A percentile compares a stretch with the other conserved stretches of the same genome.
These are phyloP conservation scores for Asbolus verrucosus DNA, from an alignment of 1,140 invertebrate genomes.

Conservation along the genomic window DNA sequence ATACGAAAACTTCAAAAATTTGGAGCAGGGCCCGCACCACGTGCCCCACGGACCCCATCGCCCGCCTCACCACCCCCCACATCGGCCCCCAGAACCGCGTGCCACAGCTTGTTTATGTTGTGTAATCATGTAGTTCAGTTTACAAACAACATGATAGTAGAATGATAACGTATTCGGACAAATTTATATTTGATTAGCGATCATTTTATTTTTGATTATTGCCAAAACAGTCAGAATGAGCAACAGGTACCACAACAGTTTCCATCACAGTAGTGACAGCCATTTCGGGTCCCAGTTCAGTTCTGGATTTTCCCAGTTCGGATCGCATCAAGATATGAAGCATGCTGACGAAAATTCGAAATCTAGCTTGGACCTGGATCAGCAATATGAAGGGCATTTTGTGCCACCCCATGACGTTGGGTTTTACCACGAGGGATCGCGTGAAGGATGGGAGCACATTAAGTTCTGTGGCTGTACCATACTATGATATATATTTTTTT, in stretches of 20 bases:
- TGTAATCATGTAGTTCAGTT: conserved; percentile 2
- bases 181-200: too few relatives aligned
- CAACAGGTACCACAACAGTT: conserved; percentile 24
- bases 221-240: conserved; percentile 8
- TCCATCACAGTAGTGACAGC: conserved; percentile 11
- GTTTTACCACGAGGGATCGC: neutral
- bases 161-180: neutral
- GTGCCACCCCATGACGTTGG: neutral
- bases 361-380: conserved; percentile 5
- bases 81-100: neutral
- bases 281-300: conserved; percentile 25
- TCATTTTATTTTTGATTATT: neutral
- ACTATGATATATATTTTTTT: neutral
- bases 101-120: neutral
- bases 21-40: neutral
- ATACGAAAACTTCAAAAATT: too few relatives aligned
- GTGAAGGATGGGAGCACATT: neutral
- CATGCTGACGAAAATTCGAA: too few relatives aligned
- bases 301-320: neutral
- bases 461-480: conserved; percentile 18
- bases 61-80: neutral
- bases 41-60: neutral
- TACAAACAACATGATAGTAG: neutral
- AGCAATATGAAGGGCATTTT: conserved; percentile 8
- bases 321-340: neutral